Conservation (phyloP, 2,113 vertebrate genomes). For the Chroicocephalus ridibundus region DNA sequence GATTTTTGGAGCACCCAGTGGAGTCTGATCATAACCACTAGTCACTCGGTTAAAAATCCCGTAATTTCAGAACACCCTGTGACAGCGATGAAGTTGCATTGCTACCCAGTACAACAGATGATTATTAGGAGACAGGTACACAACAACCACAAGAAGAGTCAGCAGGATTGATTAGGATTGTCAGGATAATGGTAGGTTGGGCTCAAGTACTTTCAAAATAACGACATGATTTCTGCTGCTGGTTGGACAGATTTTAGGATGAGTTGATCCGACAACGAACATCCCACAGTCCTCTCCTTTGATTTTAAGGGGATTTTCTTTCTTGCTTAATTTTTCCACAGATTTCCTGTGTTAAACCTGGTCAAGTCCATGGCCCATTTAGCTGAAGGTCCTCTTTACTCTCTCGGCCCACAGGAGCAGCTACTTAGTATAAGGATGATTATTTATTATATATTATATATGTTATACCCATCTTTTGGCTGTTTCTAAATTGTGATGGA, state of each 20-base stretch:
- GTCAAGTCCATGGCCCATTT: background rate
- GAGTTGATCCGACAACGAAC: background rate
- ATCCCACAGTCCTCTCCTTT: background rate
- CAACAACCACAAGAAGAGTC: background rate
- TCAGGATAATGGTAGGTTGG: background rate
- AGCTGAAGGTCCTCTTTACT: background rate
- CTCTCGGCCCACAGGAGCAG: background rate
- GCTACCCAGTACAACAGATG: background rate
- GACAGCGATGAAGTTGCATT: background rate
- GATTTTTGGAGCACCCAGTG: background rate
- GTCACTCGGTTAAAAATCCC: background rate
- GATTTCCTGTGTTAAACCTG: background rate
- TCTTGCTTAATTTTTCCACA: background rate
- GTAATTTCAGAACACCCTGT: background rate
- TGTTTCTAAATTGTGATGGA: background rate
- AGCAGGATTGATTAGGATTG: background rate
- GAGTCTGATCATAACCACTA: background rate
- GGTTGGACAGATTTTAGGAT: background rate
- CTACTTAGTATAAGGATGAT: background rate
- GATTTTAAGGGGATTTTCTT: background rate
- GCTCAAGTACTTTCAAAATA: background rate
- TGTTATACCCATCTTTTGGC: background rate
- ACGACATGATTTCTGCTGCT: background rate
- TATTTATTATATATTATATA: too few relatives aligned
- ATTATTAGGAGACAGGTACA: background rate